phyloP scores from a whole-genome alignment of 2,888 invertebrate genomes.

The Holacanthella duospinosa region DNA sequence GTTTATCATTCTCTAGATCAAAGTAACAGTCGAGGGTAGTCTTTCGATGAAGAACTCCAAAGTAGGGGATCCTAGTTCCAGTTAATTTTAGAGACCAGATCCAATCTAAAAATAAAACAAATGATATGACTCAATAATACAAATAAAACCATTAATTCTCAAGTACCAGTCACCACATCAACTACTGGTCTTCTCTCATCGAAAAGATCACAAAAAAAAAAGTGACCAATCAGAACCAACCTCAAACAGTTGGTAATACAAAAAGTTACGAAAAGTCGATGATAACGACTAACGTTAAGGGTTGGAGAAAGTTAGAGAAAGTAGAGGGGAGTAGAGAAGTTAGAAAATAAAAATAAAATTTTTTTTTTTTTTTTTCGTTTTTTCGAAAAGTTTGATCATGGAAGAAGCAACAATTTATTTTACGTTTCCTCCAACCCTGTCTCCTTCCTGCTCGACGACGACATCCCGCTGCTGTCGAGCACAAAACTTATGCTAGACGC shows the following conservation, averaged over 20 bases:
- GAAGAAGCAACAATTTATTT: no score
- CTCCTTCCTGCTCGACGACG: no score
- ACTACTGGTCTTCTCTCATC: background rate
- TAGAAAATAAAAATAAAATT: no score
- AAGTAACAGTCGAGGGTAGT: slow-evolving; percentile 31
- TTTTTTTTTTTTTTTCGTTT: no score
- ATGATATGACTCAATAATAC: slow-evolving; percentile 2
- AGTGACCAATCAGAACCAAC: background rate
- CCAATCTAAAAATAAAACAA: slow-evolving; percentile 3
- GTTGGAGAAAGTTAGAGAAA: background rate
- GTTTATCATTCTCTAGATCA: slow-evolving; percentile 28
- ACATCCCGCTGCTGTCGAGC: no score
- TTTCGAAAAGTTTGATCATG: no score
- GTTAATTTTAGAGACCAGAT: slow-evolving; percentile 25
- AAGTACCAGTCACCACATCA: background rate
- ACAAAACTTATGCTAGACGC: no score
- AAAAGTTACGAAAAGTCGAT: background rate
- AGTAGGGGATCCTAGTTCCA: slow-evolving; percentile 28
- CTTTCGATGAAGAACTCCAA: slow-evolving; percentile 27
- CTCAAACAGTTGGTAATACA: background rate
- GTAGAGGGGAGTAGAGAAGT: background rate
- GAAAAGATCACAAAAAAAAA: background rate
- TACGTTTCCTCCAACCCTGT: no score
- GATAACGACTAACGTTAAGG: background rate
- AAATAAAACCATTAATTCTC: background rate